phyloP scores from a whole-genome alignment of 2,888 invertebrate genomes.

The Aleiodes testaceus region DNA sequence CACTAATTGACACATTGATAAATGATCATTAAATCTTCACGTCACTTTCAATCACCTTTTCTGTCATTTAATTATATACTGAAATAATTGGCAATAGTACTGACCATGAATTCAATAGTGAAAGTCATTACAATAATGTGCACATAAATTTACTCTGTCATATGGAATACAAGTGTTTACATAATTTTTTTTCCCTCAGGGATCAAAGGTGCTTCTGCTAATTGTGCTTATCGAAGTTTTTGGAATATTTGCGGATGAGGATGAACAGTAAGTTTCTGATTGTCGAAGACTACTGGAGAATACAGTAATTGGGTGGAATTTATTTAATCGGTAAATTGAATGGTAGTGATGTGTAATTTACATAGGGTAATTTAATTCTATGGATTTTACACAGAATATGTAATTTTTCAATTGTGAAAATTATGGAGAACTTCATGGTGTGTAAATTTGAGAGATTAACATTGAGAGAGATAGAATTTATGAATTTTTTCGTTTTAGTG shows the following conservation, averaged over 20 bases:
- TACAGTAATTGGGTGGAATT: background rate
- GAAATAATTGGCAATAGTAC: slow-evolving; percentile 6
- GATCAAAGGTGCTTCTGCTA: slow-evolving; percentile 50
- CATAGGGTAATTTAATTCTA: background rate
- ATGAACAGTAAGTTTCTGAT: slow-evolving; percentile 61
- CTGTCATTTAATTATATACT: background rate
- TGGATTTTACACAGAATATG: slow-evolving; percentile 49
- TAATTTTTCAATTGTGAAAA: too few relatives aligned
- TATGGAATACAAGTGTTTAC: background rate
- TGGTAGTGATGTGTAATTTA: too few relatives aligned
- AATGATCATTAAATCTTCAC: background rate
- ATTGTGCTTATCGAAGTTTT: slow-evolving; percentile 51
- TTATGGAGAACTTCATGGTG: too few relatives aligned
- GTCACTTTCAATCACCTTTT: slow-evolving; percentile 7
- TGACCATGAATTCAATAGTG: slow-evolving; percentile 9
- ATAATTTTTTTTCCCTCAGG: slow-evolving; percentile 51
- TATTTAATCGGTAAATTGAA: background rate
- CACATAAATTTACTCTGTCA: slow-evolving; percentile 17
- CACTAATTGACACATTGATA: slow-evolving; percentile 28
- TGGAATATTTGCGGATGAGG: slow-evolving; percentile 46
- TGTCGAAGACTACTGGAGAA: background rate
- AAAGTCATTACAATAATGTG: slow-evolving; percentile 1
- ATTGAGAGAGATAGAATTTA: too few relatives aligned
- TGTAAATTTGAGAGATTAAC: too few relatives aligned
- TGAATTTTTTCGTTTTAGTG: slow-evolving; percentile 69